phyloP scores from a whole-genome alignment of 2,888 invertebrate genomes.

The Andrena haemorrhoa region DNA sequence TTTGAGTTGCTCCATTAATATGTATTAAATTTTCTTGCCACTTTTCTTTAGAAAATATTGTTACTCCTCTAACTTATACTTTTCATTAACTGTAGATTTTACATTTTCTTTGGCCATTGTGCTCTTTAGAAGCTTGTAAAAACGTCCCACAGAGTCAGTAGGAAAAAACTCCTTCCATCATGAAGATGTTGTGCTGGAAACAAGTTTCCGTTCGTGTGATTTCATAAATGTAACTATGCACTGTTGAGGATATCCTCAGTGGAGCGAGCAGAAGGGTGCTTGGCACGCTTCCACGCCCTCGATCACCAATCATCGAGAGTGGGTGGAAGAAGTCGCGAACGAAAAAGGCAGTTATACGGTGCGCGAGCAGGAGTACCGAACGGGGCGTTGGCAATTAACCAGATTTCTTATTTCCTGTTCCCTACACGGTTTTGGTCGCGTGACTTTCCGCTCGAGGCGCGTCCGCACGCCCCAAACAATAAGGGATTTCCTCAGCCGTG shows the following conservation, averaged over 20 bases:
- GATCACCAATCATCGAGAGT: conserved; percentile 10
- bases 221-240: background rate
- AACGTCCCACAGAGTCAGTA: too few relatives aligned
- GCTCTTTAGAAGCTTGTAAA: background rate
- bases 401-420: conserved; percentile 72
- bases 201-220: background rate
- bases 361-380: conserved; percentile 54
- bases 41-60: too few relatives aligned
- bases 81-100: too few relatives aligned
- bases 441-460: conserved; percentile 72
- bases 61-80: too few relatives aligned
- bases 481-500: conserved; percentile 69
- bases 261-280: background rate
- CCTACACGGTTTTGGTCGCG: conserved; percentile 60
- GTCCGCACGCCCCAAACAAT: conserved; percentile 62
- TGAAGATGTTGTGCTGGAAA: background rate
- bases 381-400: conserved; percentile 62
- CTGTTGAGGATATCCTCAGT: background rate
- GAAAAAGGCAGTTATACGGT: conserved; percentile 45
- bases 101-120: background rate
- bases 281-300: conserved; percentile 20
- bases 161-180: background rate
- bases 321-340: background rate
- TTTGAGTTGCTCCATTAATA: too few relatives aligned
- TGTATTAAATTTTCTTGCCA: too few relatives aligned